A percentile compares a stretch with the other conserved stretches of the same genome.
These are phyloP conservation scores for Heterohyrax brucei DNA, from an alignment of 2,797 vertebrate genomes.

Conservation along the genomic window DNA sequence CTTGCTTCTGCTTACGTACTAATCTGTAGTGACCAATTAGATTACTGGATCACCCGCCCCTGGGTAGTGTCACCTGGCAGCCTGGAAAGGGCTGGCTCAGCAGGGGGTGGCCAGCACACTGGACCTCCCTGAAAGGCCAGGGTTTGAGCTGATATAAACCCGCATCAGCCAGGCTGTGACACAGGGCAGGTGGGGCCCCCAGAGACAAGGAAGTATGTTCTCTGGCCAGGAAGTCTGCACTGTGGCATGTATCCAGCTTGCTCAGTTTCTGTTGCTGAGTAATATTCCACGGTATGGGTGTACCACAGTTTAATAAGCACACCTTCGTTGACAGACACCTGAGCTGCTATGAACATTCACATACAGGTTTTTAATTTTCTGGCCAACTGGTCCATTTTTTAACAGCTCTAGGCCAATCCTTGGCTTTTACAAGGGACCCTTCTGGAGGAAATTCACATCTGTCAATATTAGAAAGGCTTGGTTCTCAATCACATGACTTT, in stretches of 20 bases:
- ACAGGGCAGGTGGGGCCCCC: background rate
- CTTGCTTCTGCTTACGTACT: no score
- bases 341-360: background rate
- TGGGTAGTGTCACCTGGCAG: background rate
- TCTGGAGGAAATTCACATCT: background rate
- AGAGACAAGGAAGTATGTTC: background rate
- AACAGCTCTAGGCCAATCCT: background rate
- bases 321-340: background rate
- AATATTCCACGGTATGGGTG: background rate
- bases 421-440: background rate
- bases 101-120: background rate
- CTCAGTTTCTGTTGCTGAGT: conserved; percentile 7
- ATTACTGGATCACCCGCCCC: no score
- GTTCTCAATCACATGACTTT: background rate
- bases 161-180: background rate
- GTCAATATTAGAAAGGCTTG: background rate
- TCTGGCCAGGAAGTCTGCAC: background rate
- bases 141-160: background rate
- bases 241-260: no score
- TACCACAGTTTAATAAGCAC: rapidly evolving
- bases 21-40: no score
- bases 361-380: background rate
- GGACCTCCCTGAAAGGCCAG: background rate
- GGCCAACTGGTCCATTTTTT: background rate
- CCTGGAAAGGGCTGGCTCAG: background rate